Evolutionary conservation across 2,888 invertebrate genomes (phyloP).

Genomic region (Branchinecta sandiegonensis): DNA sequence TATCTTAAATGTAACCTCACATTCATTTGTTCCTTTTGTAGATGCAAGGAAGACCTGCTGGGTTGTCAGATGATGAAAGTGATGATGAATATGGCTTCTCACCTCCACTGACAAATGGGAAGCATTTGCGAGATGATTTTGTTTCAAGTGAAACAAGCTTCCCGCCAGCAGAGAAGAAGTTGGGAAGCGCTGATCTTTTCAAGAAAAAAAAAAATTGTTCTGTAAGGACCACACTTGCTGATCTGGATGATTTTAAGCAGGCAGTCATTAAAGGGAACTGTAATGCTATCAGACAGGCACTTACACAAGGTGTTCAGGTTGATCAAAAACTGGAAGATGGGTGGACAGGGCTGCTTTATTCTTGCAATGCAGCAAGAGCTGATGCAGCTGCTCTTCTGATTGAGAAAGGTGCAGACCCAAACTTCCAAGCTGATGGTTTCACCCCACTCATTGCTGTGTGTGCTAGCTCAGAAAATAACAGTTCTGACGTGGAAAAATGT

Average conservation of each 20-base stretch:
- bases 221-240: constrained; percentile 16
- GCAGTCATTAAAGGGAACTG: constrained; percentile 28
- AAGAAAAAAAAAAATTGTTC: constrained; percentile 1
- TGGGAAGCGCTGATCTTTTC: background rate
- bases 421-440: constrained; percentile 35
- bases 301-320: constrained; percentile 27
- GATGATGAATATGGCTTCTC: constrained; percentile 21
- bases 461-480: constrained; percentile 32
- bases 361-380: constrained; percentile 30
- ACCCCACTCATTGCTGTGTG: constrained; percentile 38
- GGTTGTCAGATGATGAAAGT: constrained; percentile 21
- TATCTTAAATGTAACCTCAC: too few relatives aligned
- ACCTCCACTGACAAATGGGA: constrained; percentile 15
- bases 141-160: background rate
- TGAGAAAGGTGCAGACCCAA: constrained; percentile 34
- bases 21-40: background rate
- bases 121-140: constrained; percentile 10
- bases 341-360: constrained; percentile 33
- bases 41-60: constrained; percentile 23
- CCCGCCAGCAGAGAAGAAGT: too few relatives aligned
- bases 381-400: constrained; percentile 33
- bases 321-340: constrained; percentile 29
- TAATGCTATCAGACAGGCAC: constrained; percentile 25
- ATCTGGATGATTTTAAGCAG: constrained; percentile 27
- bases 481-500: constrained; percentile 33